These are phyloP conservation scores for Myotis lucifugus DNA, from an alignment of 2,113 vertebrate genomes.

Conservation along the genomic window DNA sequence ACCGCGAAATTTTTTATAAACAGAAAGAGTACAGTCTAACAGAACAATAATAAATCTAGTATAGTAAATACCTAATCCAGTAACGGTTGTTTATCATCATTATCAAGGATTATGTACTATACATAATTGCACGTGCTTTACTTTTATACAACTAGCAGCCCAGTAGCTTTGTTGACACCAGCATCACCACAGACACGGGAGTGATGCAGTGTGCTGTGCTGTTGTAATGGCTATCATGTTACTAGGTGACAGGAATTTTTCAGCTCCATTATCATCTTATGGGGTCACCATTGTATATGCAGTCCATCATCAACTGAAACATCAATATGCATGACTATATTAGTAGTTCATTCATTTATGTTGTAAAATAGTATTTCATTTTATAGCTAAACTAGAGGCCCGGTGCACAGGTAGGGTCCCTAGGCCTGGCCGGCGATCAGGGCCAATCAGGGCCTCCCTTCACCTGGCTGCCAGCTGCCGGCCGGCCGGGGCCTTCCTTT, in stretches of 20 bases:
- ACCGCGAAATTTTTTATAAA: not conserved
- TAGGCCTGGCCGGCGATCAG: too few species aligned
- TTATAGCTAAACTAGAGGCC: not conserved
- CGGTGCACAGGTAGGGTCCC: too few species aligned
- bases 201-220: not conserved
- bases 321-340: not conserved
- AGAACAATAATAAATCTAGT: too few species aligned
- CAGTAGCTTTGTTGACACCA: not conserved
- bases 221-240: not conserved
- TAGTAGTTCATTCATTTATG: not conserved
- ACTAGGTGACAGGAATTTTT: not conserved
- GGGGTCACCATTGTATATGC: not conserved
- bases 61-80: not conserved
- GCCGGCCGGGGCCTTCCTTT: too few species aligned
- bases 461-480: too few species aligned
- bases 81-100: not conserved
- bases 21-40: not conserved
- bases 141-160: not conserved
- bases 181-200: not conserved
- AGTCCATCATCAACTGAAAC: not conserved
- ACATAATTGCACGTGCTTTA: not conserved
- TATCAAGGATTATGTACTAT: not conserved
- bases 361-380: not conserved
- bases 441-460: too few species aligned
- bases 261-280: not conserved